A percentile compares a stretch with the other conserved stretches of the same genome.
phyloP scores from a whole-genome alignment of 2,888 invertebrate genomes.

The Drosophila vallismaia region DNA sequence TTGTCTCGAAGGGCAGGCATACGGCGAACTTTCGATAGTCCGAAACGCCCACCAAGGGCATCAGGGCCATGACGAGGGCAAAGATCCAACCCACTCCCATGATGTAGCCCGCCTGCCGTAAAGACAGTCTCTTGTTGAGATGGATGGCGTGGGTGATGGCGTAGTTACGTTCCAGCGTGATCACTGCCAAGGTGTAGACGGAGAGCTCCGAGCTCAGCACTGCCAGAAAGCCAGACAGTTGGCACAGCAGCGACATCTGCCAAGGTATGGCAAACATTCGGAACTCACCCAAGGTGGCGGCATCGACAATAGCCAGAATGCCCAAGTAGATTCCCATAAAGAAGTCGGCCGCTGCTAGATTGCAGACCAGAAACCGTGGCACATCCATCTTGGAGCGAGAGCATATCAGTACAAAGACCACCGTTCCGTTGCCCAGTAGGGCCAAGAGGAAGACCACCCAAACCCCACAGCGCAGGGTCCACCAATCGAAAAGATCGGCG shows the following conservation, averaged over 20 bases:
- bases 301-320: conserved; percentile 97
- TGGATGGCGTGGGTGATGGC: conserved; percentile 99
- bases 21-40: conserved; percentile 98
- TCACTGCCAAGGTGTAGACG: conserved; percentile 97
- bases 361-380: conserved; percentile 97
- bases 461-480: conserved; percentile 97
- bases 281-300: conserved; percentile 97
- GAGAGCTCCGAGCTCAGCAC: conserved; percentile 97
- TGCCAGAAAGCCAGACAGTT: conserved; percentile 96
- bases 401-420: conserved; percentile 96
- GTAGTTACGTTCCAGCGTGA: conserved; percentile 97
- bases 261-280: conserved; percentile 98
- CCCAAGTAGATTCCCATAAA: conserved; percentile 98
- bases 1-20: conserved; percentile 97
- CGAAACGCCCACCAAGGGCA: conserved; percentile 95
- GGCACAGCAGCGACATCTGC: conserved; percentile 97
- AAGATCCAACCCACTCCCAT: conserved; percentile 97
- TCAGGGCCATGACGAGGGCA: conserved; percentile 92
- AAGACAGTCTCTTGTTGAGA: conserved; percentile 95
- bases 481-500: conserved; percentile 98
- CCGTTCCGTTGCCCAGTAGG: conserved; percentile 97
- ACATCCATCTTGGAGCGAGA: conserved; percentile 97
- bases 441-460: conserved; percentile 98
- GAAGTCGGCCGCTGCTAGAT: conserved; percentile 98
- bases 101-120: conserved; percentile 95